phyloP scores from a whole-genome alignment of 2,888 invertebrate species.

The Erebia ligea region DNA sequence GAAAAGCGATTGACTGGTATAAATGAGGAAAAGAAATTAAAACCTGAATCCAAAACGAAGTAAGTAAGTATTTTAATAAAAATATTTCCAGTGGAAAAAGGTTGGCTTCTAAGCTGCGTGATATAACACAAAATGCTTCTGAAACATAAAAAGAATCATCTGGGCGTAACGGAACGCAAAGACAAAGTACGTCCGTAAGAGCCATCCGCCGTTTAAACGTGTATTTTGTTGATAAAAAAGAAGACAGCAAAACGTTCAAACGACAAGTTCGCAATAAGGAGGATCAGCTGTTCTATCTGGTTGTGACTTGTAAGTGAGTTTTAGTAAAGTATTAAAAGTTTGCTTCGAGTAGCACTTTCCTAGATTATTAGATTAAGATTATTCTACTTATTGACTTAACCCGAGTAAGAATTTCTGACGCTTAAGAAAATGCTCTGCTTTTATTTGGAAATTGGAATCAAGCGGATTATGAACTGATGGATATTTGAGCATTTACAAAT shows the following conservation, averaged over 20 bases:
- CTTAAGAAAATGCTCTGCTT: too few relatives aligned
- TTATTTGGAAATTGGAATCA: too few relatives aligned
- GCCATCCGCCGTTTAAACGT: not conserved
- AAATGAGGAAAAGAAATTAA: not conserved
- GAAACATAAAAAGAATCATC: not conserved
- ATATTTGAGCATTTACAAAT: too few relatives aligned
- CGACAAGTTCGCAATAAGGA: not conserved
- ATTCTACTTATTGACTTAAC: not conserved
- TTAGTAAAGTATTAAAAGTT: not conserved
- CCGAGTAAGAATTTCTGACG: not conserved
- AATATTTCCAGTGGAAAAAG: not conserved
- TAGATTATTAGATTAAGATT: conserved; percentile 1
- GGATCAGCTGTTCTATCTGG: not conserved
- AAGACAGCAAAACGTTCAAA: not conserved
- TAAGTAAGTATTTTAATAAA: not conserved
- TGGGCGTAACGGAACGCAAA: not conserved
- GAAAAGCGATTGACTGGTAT: too few relatives aligned
- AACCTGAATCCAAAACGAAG: not conserved
- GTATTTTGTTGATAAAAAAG: conserved; percentile 5
- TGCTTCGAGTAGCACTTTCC: not conserved
- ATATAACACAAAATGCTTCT: not conserved
- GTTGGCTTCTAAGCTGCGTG: not conserved
- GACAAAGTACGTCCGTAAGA: conserved; percentile 3
- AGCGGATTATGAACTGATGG: too few relatives aligned
- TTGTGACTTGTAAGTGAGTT: not conserved